Percentiles rank a stretch among this genome's conserved stretches.
Conservation (phyloP, 2,113 vertebrate species). For the Bubo bubo region DNA sequence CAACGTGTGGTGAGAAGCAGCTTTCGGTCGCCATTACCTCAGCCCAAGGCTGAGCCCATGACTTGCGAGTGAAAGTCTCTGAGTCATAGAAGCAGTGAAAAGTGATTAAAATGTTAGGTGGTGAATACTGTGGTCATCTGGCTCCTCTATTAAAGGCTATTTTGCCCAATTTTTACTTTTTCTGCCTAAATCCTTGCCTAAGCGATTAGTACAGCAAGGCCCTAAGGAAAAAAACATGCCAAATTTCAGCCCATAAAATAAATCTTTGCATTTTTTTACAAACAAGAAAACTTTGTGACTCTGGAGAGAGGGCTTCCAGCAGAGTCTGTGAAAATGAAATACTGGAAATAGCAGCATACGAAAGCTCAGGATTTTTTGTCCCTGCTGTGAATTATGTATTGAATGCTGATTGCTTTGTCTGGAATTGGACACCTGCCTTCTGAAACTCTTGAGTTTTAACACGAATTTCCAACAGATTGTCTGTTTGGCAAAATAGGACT, state of each 20-base stretch:
- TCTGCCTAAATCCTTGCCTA: not conserved
- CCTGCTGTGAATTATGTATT: conserved; percentile 54
- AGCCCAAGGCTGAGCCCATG: not conserved
- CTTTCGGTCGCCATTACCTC: not conserved
- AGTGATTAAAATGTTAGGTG: not conserved
- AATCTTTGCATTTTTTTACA: not conserved
- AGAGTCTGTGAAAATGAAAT: conserved; percentile 41
- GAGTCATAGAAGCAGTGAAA: not conserved
- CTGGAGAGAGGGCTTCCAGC: conserved; percentile 19
- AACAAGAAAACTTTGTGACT: conserved; percentile 20
- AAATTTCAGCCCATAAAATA: conserved; percentile 3
- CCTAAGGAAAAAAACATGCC: not conserved
- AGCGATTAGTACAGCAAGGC: not conserved
- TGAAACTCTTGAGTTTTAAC: not conserved
- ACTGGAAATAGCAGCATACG: not conserved
- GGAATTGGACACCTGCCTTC: not conserved
- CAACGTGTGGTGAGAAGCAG: not conserved
- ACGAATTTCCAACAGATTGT: not conserved
- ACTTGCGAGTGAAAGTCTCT: not conserved
- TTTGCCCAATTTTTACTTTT: not conserved
- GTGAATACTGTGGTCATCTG: not conserved
- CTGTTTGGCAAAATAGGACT: not conserved
- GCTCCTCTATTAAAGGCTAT: not conserved
- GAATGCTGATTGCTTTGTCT: conserved; percentile 46
- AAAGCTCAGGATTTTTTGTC: conserved; percentile 9